phyloP scores from a whole-genome alignment of 2,113 vertebrate genomes.

The Eulemur rufifrons region DNA sequence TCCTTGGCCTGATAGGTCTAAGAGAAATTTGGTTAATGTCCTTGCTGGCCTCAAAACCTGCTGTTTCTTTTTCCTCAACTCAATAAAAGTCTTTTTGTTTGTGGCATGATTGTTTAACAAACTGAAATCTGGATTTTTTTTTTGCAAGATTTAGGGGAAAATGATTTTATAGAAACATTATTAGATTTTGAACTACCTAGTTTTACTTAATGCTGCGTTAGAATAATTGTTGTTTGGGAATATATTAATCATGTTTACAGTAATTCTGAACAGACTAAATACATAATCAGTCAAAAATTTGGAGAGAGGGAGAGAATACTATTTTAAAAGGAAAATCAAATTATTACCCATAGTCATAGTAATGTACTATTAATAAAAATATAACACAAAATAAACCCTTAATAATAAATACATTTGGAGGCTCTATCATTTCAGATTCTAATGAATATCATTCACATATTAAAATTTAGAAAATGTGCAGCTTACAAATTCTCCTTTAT shows the following conservation, averaged over 20 bases:
- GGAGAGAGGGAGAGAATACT: background rate
- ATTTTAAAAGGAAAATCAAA: slow-evolving; percentile 46
- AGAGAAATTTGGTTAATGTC: background rate
- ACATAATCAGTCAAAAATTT: background rate
- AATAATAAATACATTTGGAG: slow-evolving; percentile 26
- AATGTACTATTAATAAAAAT: slow-evolving; percentile 47
- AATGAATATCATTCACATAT: background rate
- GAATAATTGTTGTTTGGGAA: background rate
- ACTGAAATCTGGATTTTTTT: background rate
- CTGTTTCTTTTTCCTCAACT: background rate
- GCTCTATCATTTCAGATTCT: background rate
- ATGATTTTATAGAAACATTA: background rate
- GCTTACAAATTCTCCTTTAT: background rate
- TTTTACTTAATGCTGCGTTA: slow-evolving; percentile 28
- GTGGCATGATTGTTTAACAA: background rate
- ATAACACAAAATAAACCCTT: background rate
- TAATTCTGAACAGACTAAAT: slow-evolving; percentile 52
- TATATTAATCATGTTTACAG: slow-evolving; percentile 1
- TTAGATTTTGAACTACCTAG: slow-evolving; percentile 9
- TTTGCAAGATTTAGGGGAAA: background rate
- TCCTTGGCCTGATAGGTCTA: background rate
- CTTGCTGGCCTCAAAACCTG: background rate
- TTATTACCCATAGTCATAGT: slow-evolving; percentile 8
- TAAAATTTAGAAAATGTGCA: background rate
- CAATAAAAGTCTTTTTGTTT: background rate